Base-by-base conservation (phyloP, 1,140 invertebrate genomes). In the Episyrphus balteatus region DNA sequence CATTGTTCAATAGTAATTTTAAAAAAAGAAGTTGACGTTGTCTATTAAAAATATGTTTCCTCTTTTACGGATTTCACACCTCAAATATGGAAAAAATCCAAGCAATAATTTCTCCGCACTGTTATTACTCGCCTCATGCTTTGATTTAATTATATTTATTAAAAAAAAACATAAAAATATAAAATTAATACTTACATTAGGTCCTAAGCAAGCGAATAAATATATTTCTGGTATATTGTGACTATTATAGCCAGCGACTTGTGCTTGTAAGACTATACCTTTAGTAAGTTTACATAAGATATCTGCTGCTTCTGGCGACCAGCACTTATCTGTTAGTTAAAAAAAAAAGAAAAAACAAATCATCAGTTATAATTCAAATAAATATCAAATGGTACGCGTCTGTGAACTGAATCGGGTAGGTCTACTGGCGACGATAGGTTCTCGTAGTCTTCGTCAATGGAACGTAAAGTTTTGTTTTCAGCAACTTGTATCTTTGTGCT, bases 201-300 rank as follows among this genome's bases (percentile, higher is more conserved):
- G 75, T 56, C 76, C 75, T 56, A 80, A 62, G 31, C 81, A 76
- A 63, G 83, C 78, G 69, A 85, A 89, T 47, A 91, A 76, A 63
- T 86, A 79, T 51, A 92, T 79, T 56, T 84, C 77, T 42, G 88
- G 86, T 55, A 84, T 70, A 41, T 81, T 82, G 52, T 79, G 76
- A 53, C 84, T 80, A 51, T 83, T 81, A 59, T 89, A 88, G 51
- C 81, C 84, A 52, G 83, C 82, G 50, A 95, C 79, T 71, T 92
- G 84, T 49, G 89, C 89, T 75, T 92, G 88, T 50, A 92, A 75
- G 54, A 92, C 73, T 60, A 84, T 79, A 46, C 83, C 82, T 55
- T 78, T 77, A 47, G 86, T 88, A 54, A 93, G 70, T 52, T 83
- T 79, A 55, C 80, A 79, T 62, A 94, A 80, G 55, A 84, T 73